Conservation (phyloP, 2,797 vertebrate species). For the Rhadinocentrus ornatus region DNA sequence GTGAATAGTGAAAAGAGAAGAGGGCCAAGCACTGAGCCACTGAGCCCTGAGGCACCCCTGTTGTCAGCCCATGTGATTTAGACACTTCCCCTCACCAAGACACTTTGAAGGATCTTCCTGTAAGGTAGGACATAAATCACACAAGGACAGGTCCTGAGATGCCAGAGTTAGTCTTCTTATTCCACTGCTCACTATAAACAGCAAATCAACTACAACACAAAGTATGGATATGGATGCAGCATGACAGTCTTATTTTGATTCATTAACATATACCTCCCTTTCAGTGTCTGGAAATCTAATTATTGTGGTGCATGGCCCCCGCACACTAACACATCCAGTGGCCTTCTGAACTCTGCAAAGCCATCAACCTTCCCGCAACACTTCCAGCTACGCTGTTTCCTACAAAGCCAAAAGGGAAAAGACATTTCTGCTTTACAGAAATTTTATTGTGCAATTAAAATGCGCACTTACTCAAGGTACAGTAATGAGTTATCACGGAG, state of each 20-base stretch:
- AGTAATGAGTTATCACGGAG: no score
- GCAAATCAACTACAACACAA: slow-evolving; percentile 38
- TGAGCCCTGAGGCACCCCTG: no score
- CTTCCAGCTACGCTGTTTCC: slow-evolving; percentile 30
- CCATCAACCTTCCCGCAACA: slow-evolving; percentile 51
- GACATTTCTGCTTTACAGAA: slow-evolving; percentile 27
- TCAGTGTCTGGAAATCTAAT: slow-evolving; percentile 51
- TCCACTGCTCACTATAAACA: slow-evolving; percentile 23
- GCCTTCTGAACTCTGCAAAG: slow-evolving; percentile 74
- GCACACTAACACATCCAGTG: slow-evolving; percentile 66
- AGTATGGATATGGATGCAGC: slow-evolving; percentile 7
- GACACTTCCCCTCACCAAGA: no score
- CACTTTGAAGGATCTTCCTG: no score
- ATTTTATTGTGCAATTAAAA: slow-evolving; percentile 63
- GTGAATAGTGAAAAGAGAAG: no score
- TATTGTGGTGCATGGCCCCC: slow-evolving; percentile 31
- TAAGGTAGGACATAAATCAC: no score
- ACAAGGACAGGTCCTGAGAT: no score
- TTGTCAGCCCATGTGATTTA: no score
- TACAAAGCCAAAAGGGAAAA: slow-evolving; percentile 10
- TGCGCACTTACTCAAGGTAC: slow-evolving; percentile 48
- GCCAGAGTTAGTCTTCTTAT: background rate
- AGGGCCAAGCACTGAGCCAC: no score
- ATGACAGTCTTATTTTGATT: slow-evolving; percentile 49
- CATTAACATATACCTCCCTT: slow-evolving; percentile 15